A percentile compares a stretch with the other conserved stretches of the same genome.
Conservation (phyloP, 2,113 vertebrate species). For the Odontophorus gujanensis region DNA sequence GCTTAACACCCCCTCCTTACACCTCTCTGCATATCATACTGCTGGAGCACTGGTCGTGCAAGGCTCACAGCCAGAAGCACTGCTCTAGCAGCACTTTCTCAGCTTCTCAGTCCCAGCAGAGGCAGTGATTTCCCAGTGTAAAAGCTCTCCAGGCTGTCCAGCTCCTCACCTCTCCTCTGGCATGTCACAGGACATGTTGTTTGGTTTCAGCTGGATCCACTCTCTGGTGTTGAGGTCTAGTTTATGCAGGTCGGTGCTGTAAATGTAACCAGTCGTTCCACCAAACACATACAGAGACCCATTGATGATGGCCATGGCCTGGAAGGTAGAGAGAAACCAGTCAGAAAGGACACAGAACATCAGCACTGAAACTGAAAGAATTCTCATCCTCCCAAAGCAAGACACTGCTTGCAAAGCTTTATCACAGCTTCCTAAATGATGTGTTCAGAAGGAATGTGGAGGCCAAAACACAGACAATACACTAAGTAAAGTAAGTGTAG, state of each 20-base stretch:
- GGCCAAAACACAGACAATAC: neutral
- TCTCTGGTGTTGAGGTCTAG: constrained; percentile 95
- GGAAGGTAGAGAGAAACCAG: neutral
- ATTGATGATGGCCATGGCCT: constrained; percentile 99
- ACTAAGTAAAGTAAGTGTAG: neutral
- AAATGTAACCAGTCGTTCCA: constrained; percentile 96
- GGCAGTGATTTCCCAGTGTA: neutral
- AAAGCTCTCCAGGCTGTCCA: neutral
- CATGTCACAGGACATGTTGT: constrained; percentile 92
- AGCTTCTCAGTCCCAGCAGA: neutral
- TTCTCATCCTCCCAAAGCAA: neutral
- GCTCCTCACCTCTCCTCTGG: constrained; percentile 90
- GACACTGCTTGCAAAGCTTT: neutral
- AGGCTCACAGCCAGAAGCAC: neutral
- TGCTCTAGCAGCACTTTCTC: neutral
- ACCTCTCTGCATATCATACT: rapidly evolving
- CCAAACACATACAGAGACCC: constrained; percentile 97
- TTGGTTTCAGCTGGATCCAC: constrained; percentile 96
- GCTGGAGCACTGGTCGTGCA: neutral
- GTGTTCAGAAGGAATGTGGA: neutral
- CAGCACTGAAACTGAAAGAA: neutral
- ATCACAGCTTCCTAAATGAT: neutral
- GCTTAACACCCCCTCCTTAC: neutral
- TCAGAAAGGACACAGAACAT: rapidly evolving
- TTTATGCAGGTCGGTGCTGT: constrained; percentile 96